Conservation (phyloP, 2,888 invertebrate species). For the Orthonychiurus folsomi region DNA sequence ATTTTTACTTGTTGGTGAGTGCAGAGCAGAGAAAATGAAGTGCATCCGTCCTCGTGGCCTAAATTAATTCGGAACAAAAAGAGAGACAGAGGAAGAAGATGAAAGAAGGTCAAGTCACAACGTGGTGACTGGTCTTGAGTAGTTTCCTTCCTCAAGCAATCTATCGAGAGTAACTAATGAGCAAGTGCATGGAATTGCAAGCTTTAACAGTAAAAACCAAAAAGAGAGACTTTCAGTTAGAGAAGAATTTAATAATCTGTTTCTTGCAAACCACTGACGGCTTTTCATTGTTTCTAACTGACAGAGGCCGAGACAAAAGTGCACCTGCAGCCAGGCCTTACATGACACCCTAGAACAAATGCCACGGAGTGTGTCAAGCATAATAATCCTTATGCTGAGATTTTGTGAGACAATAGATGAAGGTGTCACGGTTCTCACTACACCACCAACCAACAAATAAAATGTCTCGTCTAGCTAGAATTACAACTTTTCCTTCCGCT, state of each 20-base stretch:
- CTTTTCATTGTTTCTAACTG: not conserved
- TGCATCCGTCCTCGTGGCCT: constrained; percentile 15
- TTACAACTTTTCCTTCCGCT: constrained; percentile 9
- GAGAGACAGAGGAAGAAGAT: not conserved
- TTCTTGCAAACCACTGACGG: not conserved
- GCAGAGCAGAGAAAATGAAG: not conserved
- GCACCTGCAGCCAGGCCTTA: too few relatives aligned
- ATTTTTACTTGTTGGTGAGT: not conserved
- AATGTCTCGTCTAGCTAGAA: not conserved
- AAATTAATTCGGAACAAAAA: constrained; percentile 16
- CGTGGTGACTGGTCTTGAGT: too few relatives aligned
- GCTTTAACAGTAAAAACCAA: too few relatives aligned
- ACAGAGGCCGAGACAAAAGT: too few relatives aligned
- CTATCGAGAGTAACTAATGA: not conserved
- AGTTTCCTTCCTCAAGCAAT: constrained; percentile 1
- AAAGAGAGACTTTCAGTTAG: too few relatives aligned
- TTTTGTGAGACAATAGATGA: not conserved
- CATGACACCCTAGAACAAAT: not conserved
- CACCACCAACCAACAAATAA: not conserved
- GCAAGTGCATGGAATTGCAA: not conserved
- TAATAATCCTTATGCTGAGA: not conserved
- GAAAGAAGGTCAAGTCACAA: constrained; percentile 10
- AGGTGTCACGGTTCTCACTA: too few relatives aligned
- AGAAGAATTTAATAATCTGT: not conserved
- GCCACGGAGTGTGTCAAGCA: not conserved